Evolutionary conservation across 2,888 invertebrate genomes (phyloP).

Genomic region (Agrochola litura): DNA sequence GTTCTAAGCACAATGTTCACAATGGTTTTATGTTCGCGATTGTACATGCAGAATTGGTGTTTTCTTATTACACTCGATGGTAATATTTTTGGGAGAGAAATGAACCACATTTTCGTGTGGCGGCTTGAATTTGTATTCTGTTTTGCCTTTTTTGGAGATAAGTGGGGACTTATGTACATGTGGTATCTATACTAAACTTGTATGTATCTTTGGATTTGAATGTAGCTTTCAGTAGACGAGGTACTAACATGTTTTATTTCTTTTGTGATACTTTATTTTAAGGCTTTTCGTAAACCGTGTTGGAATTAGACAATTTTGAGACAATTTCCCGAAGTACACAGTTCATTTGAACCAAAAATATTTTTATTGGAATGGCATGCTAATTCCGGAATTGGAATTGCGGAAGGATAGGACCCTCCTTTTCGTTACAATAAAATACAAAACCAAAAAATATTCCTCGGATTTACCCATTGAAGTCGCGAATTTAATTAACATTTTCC

Average conservation of each 20-base stretch:
- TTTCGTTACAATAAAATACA: slow-evolving; percentile 22
- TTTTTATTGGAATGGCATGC: slow-evolving; percentile 32
- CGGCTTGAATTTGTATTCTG: slow-evolving; percentile 47
- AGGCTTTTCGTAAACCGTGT: not conserved
- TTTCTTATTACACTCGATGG: slow-evolving; percentile 66
- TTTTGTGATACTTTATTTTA: not conserved
- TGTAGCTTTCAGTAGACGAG: not conserved
- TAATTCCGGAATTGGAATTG: slow-evolving; percentile 46
- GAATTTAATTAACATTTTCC: slow-evolving; percentile 81
- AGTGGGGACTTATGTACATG: slow-evolving; percentile 43
- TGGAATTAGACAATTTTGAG: not conserved
- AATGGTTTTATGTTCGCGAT: slow-evolving; percentile 64
- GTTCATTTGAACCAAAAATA: slow-evolving; percentile 8
- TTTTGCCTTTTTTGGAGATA: slow-evolving; percentile 55
- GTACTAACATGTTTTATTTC: not conserved
- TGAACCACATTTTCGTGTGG: slow-evolving; percentile 47
- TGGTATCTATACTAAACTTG: not conserved
- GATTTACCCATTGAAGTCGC: slow-evolving; percentile 53
- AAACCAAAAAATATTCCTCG: slow-evolving; percentile 44
- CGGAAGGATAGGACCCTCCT: slow-evolving; percentile 9
- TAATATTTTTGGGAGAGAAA: slow-evolving; percentile 62
- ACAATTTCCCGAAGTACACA: not conserved
- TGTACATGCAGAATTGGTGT: slow-evolving; percentile 66
- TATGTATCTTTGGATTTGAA: not conserved
- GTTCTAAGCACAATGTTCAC: slow-evolving; percentile 65